Base-by-base conservation (phyloP, 2,113 vertebrate genomes). In the Buteo buteo region DNA sequence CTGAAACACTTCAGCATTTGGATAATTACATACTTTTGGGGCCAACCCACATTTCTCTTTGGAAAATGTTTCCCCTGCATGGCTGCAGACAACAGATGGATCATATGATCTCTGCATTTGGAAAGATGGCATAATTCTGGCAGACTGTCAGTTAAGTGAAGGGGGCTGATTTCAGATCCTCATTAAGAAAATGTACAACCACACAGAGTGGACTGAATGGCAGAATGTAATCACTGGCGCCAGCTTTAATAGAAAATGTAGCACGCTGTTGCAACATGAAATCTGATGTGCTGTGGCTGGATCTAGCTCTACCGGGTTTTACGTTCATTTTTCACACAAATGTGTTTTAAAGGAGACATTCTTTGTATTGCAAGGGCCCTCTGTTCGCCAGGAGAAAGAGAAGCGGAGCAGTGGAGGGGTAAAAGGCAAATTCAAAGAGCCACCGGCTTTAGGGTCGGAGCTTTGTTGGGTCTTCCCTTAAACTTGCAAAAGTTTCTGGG, bases 111-210 rank as follows among this genome's bases (percentile, higher is more conserved):
- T 93, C 59, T 97, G 89, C 54, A 57, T 97, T 97, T 86, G 76
- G 74, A 95, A 95, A 96, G 96, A 97, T 97, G 97, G 95, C 95
- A 95, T 95, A 97, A 97, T 90, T 95, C 93, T 96, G 97, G 95
- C 96, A 96, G 88, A 72, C 90, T 94, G 87, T 90, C 95, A 96
- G 84, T 94, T 93, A 85, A 94, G 67, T 93, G 87, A 95, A 88
- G 71, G 84, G 78, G 24, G 32, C 55, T 93, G 93, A 93, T 97
- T 96, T 97, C 96, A 97, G 95, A 93, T 93, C 93, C 78, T 97
- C 93, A 93, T 96, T 97, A 95, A 82, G 89, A 89, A 96, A 96
- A 96, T 90, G 90, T 86, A 93, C 87, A 97, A 70, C 89, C 79
- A 94, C 89, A 47, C 3, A 0, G 74, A 83, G 42, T 83, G 84